Evolutionary conservation across 2,113 vertebrate genomes (phyloP).

Genomic region (Marmota monax): DNA sequence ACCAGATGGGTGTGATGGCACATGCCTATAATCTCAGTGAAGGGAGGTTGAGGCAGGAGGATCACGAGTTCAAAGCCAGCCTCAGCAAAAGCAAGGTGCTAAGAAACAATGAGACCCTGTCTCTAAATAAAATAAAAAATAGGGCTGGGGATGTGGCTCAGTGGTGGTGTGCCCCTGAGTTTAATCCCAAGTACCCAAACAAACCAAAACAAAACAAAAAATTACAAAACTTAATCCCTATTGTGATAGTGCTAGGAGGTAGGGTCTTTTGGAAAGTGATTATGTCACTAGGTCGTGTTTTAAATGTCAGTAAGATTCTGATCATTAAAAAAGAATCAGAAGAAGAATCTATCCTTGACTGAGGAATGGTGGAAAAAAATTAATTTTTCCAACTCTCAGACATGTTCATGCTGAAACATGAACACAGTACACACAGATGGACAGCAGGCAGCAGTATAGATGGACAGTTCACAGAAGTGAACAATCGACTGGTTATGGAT

Average conservation of each 20-base stretch:
- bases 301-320: constrained; percentile 20
- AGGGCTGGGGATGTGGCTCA: too few relatives aligned
- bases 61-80: too few relatives aligned
- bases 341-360: neutral
- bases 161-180: too few relatives aligned
- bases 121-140: too few relatives aligned
- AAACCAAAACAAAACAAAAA: too few relatives aligned
- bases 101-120: too few relatives aligned
- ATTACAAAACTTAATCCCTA: too few relatives aligned
- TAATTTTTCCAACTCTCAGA: neutral
- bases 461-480: neutral
- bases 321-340: constrained; percentile 7
- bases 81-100: too few relatives aligned
- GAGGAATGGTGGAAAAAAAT: neutral
- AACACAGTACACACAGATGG: neutral
- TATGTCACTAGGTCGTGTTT: neutral
- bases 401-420: neutral
- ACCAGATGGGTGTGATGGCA: too few relatives aligned
- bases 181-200: too few relatives aligned
- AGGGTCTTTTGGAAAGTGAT: neutral
- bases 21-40: too few relatives aligned
- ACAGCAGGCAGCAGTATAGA: neutral
- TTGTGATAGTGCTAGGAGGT: neutral
- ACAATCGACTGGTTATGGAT: neutral
- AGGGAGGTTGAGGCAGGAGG: too few relatives aligned